phyloP scores from a whole-genome alignment of 2,797 vertebrate species.

The Antrozous pallidus region DNA sequence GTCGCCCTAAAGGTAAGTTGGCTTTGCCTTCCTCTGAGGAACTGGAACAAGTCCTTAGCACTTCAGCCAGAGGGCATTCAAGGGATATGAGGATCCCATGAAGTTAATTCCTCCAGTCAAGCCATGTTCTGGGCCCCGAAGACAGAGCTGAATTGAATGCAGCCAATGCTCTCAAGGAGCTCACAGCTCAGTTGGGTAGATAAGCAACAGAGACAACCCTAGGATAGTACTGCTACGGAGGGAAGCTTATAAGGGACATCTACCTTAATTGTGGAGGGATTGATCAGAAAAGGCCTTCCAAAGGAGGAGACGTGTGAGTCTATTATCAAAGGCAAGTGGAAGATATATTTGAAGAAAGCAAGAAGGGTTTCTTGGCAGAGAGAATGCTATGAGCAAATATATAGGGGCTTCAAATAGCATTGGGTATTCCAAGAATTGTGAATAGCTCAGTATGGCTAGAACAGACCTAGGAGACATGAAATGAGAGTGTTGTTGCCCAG shows the following conservation, averaged over 20 bases:
- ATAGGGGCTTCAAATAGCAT: not conserved
- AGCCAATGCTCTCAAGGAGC: not conserved
- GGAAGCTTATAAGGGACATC: not conserved
- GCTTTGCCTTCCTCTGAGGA: slow-evolving; percentile 24
- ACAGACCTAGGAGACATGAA: not conserved
- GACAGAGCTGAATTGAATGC: slow-evolving; percentile 18
- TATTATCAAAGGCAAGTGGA: not conserved
- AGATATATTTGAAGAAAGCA: slow-evolving; percentile 2
- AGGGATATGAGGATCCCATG: not conserved
- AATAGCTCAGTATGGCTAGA: not conserved
- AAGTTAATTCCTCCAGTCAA: slow-evolving; percentile 15
- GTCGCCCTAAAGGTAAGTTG: slow-evolving; percentile 33
- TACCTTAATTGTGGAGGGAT: not conserved
- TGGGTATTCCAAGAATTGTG: not conserved
- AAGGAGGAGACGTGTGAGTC: not conserved
- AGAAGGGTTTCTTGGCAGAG: slow-evolving; percentile 18
- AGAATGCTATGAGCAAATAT: not conserved
- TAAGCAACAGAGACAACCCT: not conserved
- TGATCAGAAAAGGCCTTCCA: not conserved
- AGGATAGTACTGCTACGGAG: not conserved
- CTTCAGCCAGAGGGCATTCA: slow-evolving; percentile 17
- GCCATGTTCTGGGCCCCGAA: not conserved
- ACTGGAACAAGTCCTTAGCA: not conserved
- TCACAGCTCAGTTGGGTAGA: not conserved
- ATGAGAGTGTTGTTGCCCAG: not conserved